Evolutionary conservation across 2,888 invertebrate species (phyloP).

Genomic region (Trichopria drosophilae): DNA sequence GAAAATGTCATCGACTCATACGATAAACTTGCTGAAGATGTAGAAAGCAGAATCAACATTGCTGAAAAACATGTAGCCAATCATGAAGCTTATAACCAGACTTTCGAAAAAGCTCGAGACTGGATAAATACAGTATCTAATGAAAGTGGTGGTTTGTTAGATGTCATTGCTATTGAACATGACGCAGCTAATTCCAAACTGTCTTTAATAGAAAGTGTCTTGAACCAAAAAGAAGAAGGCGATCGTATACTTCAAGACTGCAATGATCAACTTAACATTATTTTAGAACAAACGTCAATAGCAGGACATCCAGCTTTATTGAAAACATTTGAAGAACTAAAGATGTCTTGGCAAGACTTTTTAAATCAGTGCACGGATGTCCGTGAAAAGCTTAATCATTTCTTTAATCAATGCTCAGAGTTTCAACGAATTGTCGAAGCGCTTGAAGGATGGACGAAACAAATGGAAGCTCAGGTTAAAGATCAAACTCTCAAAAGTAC

Average conservation of each 20-base stretch:
- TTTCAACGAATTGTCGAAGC: conserved; percentile 78
- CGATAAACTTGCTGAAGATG: conserved; percentile 68
- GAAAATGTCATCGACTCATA: conserved; percentile 75
- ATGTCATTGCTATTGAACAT: conserved; percentile 78
- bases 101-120: conserved; percentile 81
- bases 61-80: conserved; percentile 75
- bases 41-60: conserved; percentile 68
- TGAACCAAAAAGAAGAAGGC: conserved; percentile 74
- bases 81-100: conserved; percentile 81
- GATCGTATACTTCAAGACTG: conserved; percentile 72
- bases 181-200: conserved; percentile 78
- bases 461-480: conserved; percentile 81
- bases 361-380: conserved; percentile 71
- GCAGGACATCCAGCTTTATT: conserved; percentile 70
- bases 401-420: conserved; percentile 79
- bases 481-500: conserved; percentile 87
- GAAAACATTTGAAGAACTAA: conserved; percentile 74
- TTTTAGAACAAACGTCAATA: conserved; percentile 76
- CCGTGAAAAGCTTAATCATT: conserved; percentile 72
- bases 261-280: conserved; percentile 70
- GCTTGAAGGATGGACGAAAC: conserved; percentile 82
- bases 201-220: conserved; percentile 73
- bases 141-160: conserved; percentile 73
- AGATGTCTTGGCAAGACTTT: conserved; percentile 76
- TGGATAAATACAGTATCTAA: conserved; percentile 78